Evolutionary conservation across 2,888 invertebrate species (phyloP).

Genomic region (Drosophila kambysellisi): DNA sequence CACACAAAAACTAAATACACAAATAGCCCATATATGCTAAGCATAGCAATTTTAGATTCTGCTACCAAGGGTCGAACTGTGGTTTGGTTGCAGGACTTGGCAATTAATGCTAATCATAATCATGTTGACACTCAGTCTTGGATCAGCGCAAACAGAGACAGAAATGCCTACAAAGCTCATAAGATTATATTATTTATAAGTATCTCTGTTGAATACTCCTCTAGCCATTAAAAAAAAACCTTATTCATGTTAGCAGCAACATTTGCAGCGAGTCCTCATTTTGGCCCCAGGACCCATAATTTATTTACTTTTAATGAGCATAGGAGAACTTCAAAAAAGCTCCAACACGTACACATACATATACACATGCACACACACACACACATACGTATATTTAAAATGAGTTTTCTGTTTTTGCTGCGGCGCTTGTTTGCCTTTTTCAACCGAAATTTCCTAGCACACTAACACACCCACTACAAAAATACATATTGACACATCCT

Average conservation of each 20-base stretch:
- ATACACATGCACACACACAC: slow-evolving; percentile 23
- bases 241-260: slow-evolving; percentile 38
- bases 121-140: slow-evolving; percentile 33
- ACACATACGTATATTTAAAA: slow-evolving; percentile 55
- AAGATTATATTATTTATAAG: slow-evolving; percentile 34
- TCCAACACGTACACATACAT: slow-evolving; percentile 20
- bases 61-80: slow-evolving; percentile 5
- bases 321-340: slow-evolving; percentile 63
- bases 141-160: neutral
- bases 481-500: slow-evolving; percentile 53
- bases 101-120: slow-evolving; percentile 59
- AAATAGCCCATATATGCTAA: slow-evolving; percentile 3
- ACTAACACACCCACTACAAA: slow-evolving; percentile 20
- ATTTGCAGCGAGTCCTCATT: slow-evolving; percentile 24
- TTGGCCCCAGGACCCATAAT: slow-evolving; percentile 51
- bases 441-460: slow-evolving; percentile 64
- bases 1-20: slow-evolving; percentile 5
- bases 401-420: slow-evolving; percentile 63
- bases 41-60: neutral
- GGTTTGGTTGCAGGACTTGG: slow-evolving; percentile 27
- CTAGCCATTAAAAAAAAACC: slow-evolving; percentile 30
- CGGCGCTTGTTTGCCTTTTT: slow-evolving; percentile 64
- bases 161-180: slow-evolving; percentile 22
- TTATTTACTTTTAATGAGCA: slow-evolving; percentile 77
- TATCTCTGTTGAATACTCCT: slow-evolving; percentile 17